Percentiles rank a stretch among this genome's conserved stretches.
phyloP scores from a whole-genome alignment of 2,113 vertebrate genomes.

The Elephas maximus region DNA sequence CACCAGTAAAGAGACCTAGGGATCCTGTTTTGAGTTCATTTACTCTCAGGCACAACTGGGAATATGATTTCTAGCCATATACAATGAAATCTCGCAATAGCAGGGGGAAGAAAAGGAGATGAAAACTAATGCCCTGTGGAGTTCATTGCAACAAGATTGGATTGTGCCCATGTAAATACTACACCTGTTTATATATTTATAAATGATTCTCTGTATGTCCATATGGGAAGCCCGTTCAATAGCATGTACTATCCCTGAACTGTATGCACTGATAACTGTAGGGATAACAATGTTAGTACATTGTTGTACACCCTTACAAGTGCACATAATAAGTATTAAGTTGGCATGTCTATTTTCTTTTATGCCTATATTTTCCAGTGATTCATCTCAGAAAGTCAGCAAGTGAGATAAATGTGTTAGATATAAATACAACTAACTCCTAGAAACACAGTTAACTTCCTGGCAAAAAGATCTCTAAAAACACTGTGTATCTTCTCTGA shows the following conservation, averaged over 20 bases:
- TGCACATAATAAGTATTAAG: neutral
- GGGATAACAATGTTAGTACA: neutral
- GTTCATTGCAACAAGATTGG: slow-evolving; percentile 12
- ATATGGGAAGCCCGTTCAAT: neutral
- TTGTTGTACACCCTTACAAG: neutral
- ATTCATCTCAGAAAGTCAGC: slow-evolving; percentile 58
- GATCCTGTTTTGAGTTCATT: slow-evolving; percentile 55
- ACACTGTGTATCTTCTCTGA: neutral
- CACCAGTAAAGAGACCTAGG: slow-evolving; percentile 56
- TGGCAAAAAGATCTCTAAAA: neutral
- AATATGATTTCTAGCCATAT: slow-evolving; percentile 36
- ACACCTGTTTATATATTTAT: neutral
- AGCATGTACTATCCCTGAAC: neutral
- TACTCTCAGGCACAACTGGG: slow-evolving; percentile 29
- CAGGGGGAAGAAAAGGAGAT: neutral
- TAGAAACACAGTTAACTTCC: slow-evolving; percentile 1
- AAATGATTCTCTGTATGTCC: neutral
- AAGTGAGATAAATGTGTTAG: slow-evolving; percentile 59
- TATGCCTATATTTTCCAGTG: slow-evolving; percentile 31
- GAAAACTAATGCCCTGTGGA: neutral
- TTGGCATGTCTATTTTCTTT: slow-evolving; percentile 39
- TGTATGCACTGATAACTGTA: neutral
- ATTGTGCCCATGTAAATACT: neutral
- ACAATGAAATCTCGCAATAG: neutral
- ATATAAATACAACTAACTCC: slow-evolving; percentile 45